phyloP scores from a whole-genome alignment of 2,113 vertebrate genomes.

The Cheirogaleus medius region DNA sequence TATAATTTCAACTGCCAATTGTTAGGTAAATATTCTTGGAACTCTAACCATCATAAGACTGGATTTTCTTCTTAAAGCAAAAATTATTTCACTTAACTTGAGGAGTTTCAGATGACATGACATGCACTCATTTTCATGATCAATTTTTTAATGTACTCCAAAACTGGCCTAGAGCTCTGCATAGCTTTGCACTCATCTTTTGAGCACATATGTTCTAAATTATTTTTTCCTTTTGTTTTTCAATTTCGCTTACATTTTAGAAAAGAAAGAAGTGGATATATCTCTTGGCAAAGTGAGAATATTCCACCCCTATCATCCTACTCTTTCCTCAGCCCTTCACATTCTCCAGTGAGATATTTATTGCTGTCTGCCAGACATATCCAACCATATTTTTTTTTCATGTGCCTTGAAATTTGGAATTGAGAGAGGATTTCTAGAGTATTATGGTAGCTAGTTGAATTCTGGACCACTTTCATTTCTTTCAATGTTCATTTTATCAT shows the following conservation, averaged over 20 bases:
- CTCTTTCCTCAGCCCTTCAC: background rate
- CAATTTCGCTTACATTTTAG: background rate
- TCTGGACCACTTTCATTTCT: background rate
- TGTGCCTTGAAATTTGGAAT: background rate
- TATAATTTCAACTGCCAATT: background rate
- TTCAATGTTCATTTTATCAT: background rate
- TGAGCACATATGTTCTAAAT: background rate
- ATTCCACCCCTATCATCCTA: background rate
- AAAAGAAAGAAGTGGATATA: background rate
- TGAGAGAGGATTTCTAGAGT: background rate
- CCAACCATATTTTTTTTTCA: background rate
- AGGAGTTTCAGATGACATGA: background rate
- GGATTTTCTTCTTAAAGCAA: background rate
- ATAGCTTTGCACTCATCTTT: background rate
- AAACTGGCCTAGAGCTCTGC: background rate
- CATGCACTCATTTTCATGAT: accelerated
- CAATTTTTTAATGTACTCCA: background rate
- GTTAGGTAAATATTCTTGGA: background rate
- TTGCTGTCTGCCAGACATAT: background rate
- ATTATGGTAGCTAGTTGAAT: background rate
- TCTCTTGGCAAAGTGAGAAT: background rate
- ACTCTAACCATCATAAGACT: background rate
- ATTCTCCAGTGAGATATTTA: background rate
- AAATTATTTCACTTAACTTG: background rate
- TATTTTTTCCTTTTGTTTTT: background rate